Conservation (phyloP, 2,888 invertebrate species). For the Dasysyrphus tricinctus region DNA sequence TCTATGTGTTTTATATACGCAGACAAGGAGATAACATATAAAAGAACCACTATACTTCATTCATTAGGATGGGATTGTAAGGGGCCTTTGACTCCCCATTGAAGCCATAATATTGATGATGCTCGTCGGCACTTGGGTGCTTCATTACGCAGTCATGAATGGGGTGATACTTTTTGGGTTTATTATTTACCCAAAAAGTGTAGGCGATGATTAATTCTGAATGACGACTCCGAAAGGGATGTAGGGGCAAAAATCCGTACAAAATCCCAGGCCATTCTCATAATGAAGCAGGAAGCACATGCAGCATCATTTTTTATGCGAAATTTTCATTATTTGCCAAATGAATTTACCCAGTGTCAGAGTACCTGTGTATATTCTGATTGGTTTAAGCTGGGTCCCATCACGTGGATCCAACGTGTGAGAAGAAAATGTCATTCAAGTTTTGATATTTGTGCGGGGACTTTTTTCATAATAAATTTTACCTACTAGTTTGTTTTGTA, state of each 20-base stretch:
- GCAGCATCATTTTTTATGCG: background rate
- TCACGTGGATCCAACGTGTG: background rate
- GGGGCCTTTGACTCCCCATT: conserved; percentile 13
- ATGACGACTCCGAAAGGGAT: conserved; percentile 11
- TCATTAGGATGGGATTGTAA: background rate
- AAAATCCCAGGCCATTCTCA: background rate
- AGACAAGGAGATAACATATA: conserved; percentile 35
- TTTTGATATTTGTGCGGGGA: background rate
- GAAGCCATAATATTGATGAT: conserved; percentile 61
- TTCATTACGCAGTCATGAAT: conserved; percentile 68
- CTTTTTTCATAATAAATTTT: background rate
- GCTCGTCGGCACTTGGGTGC: conserved; percentile 61
- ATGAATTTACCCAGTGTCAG: background rate
- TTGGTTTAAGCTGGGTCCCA: background rate
- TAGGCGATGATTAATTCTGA: conserved; percentile 64
- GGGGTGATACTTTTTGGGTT: conserved; percentile 64
- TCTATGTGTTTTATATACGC: conserved; percentile 28
- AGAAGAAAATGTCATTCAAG: background rate
- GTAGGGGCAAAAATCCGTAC: background rate
- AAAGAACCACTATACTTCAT: conserved; percentile 30
- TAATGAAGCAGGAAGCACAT: conserved; percentile 21
- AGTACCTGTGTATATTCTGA: background rate
- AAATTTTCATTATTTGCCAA: background rate
- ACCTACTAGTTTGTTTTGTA: background rate
- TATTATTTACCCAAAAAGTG: conserved; percentile 69